Base-by-base conservation (phyloP, 2,888 invertebrate genomes). In the Apodemia hepburni region DNA sequence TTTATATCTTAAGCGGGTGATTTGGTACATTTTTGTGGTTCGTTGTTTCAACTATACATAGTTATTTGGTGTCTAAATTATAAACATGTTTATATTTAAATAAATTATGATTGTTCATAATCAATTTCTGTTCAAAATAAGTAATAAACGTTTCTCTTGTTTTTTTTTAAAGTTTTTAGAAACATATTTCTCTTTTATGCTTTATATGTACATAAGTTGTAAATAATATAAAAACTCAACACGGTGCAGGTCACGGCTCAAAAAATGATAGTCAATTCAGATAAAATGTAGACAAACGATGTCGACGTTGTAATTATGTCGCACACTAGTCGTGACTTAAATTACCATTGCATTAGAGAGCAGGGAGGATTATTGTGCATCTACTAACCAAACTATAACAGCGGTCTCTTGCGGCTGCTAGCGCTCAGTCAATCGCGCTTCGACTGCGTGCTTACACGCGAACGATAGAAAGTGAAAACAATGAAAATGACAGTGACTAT, bases 301-400 rank as follows among this genome's bases (percentile, higher is more conserved):
- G 84, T 84, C 87, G 84, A 81, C 82, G 80, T 79, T 80, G 79
- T 83, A 87, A 91, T 90, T 90, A 87, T 85, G 83, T 84, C 77
- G 85, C 80, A 85, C 80, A 83, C 87, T 87, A 82, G 83, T 89
- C 87, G 90, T 88, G 90, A 88, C 90, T 80, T 42, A 79, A 86
- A 87, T 86, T 80, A 80, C 81, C 80, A 82, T 80, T 85, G 87
- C 89, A 85, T 85, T 84, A 84, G 82, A 84, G 77, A 83, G 82
- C 85, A 84, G 87, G 85, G 84, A 87, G 87, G 85, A 72, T 80
- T 80, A 78, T 76, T 81, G 81, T 86, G 85, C 85, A 87, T 86
- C 86, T 74, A 84, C 82, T 77, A 87, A 84, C 87, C 84, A 83
- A 90, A 90, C 83, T 91, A 91, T 91, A 91, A 86, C 87, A 91